A percentile compares a stretch with the other conserved stretches of the same genome.
These are phyloP conservation scores for Machaerirhynchus nigripectus DNA, from an alignment of 2,113 vertebrate species.

Conservation along the genomic window DNA sequence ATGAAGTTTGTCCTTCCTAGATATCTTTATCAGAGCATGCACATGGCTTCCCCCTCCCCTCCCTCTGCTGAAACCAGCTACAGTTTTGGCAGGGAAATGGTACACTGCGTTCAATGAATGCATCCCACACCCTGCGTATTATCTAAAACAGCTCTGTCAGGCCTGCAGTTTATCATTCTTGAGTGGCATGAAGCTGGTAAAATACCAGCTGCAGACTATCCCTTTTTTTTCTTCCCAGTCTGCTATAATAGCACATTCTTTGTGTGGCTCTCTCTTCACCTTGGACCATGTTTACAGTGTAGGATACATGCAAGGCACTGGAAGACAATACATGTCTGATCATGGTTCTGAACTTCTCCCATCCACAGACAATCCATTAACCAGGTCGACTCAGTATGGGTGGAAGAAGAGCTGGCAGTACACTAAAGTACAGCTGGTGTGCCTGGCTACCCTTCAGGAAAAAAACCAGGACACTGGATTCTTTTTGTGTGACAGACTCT, in stretches of 20 bases:
- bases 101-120: not conserved
- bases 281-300: not conserved
- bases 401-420: not conserved
- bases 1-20: constrained; percentile 20
- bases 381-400: not conserved
- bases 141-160: constrained; percentile 4
- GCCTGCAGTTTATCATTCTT: constrained; percentile 1
- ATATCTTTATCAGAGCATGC: constrained; percentile 37
- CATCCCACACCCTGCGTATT: not conserved
- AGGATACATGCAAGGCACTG: not conserved
- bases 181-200: not conserved
- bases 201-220: not conserved
- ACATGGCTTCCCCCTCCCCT: not conserved
- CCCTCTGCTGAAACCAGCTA: not conserved
- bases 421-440: not conserved
- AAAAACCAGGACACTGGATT: not conserved
- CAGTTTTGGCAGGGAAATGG: constrained; percentile 38
- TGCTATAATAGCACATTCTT: not conserved
- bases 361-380: not conserved
- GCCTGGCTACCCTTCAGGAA: not conserved
- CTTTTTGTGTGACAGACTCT: not conserved
- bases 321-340: not conserved
- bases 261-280: not conserved
- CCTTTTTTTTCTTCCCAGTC: not conserved
- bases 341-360: not conserved